phyloP scores from a whole-genome alignment of 2,797 vertebrate genomes.

The Syngnathus acus region DNA sequence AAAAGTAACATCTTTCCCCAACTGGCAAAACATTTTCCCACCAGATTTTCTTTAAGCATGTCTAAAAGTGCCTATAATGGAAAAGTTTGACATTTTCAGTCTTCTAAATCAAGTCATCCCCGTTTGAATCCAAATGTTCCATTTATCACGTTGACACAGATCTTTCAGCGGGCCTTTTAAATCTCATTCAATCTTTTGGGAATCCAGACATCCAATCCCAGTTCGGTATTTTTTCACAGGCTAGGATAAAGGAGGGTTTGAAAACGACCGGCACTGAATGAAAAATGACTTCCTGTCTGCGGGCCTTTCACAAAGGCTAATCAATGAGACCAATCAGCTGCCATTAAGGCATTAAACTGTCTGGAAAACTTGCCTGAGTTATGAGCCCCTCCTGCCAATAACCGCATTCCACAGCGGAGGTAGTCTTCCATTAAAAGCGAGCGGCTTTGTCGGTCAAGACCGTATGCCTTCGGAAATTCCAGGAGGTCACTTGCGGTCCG shows the following conservation, averaged over 20 bases:
- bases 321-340: constrained; percentile 1
- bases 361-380: background rate
- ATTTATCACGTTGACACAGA: background rate
- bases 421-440: constrained; percentile 8
- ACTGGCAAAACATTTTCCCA: background rate
- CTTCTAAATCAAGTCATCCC: background rate
- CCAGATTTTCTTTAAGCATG: too few species aligned
- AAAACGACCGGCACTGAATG: too few species aligned
- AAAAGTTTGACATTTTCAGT: too few species aligned
- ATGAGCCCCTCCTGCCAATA: background rate
- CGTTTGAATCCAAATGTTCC: background rate
- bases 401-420: background rate
- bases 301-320: background rate
- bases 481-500: constrained; percentile 16
- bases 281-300: background rate
- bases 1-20: background rate
- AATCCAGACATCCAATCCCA: too few species aligned
- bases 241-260: too few species aligned
- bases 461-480: constrained; percentile 8
- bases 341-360: background rate
- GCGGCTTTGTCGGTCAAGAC: constrained; percentile 6
- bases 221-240: too few species aligned
- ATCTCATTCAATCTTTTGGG: too few species aligned
- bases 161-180: background rate
- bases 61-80: background rate